A percentile compares a stretch with the other conserved stretches of the same genome.
Conservation (phyloP, 2,888 invertebrate species). For the Dynastes maya region DNA sequence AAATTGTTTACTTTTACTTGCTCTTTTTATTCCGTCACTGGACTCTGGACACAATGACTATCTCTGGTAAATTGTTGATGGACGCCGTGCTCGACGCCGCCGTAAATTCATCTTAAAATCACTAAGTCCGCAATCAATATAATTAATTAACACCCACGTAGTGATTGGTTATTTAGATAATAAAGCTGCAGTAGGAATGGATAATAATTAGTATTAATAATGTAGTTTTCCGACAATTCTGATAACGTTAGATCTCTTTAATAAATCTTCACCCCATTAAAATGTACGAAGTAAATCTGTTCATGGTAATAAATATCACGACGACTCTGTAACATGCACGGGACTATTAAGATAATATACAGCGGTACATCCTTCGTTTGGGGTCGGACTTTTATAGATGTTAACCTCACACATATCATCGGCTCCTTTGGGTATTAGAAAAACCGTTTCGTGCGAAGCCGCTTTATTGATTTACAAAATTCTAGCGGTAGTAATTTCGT, state of each 20-base stretch:
- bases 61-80: too few relatives aligned
- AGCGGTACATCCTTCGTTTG: conserved; percentile 5
- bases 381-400: conserved; percentile 25
- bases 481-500: not conserved
- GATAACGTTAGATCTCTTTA: not conserved
- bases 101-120: too few relatives aligned
- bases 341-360: conserved; percentile 17
- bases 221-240: too few relatives aligned
- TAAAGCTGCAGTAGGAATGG: too few relatives aligned
- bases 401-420: conserved; percentile 25
- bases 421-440: not conserved
- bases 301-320: conserved; percentile 2
- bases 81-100: too few relatives aligned
- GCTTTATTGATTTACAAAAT: conserved; percentile 14
- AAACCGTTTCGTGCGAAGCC: not conserved
- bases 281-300: not conserved
- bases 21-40: too few relatives aligned
- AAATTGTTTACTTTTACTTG: too few relatives aligned
- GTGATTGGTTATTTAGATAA: too few relatives aligned
- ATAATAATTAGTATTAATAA: too few relatives aligned
- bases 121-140: too few relatives aligned
- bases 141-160: too few relatives aligned
- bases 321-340: not conserved
- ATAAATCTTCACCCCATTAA: not conserved
- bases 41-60: too few relatives aligned